These are phyloP conservation scores for Drosophila ambigua DNA, from an alignment of 1,140 invertebrate species.

Conservation along the genomic window DNA sequence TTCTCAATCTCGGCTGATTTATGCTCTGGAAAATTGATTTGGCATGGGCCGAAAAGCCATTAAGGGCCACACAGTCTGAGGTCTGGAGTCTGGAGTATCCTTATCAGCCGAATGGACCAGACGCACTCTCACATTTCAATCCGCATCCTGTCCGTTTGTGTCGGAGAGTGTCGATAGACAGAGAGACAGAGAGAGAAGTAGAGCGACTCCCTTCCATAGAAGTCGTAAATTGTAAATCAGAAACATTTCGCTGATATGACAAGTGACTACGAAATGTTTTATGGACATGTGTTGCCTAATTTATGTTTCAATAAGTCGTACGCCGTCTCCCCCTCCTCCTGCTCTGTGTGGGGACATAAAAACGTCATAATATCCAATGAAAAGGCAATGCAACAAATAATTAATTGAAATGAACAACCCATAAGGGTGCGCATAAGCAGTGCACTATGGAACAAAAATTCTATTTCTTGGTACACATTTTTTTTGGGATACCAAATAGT, in stretches of 20 bases:
- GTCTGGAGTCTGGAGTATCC: slow-evolving; percentile 51
- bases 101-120: slow-evolving; percentile 33
- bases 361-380: slow-evolving; percentile 76
- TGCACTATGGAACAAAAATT: too few relatives aligned
- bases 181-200: too few relatives aligned
- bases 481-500: too few relatives aligned
- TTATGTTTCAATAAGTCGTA: slow-evolving; percentile 71
- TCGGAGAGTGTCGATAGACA: slow-evolving; percentile 28
- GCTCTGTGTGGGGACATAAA: slow-evolving; percentile 51
- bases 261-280: slow-evolving; percentile 68
- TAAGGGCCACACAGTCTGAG: slow-evolving; percentile 53
- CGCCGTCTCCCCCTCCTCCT: slow-evolving; percentile 1
- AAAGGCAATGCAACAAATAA: slow-evolving; percentile 71
- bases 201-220: background rate
- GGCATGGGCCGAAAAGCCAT: slow-evolving; percentile 45
- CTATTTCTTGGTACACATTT: too few relatives aligned
- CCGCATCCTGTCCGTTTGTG: slow-evolving; percentile 11
- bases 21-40: slow-evolving; percentile 72
- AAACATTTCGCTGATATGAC: slow-evolving; percentile 66
- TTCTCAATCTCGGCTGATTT: slow-evolving; percentile 54
- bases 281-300: slow-evolving; percentile 78
- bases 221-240: slow-evolving; percentile 54
- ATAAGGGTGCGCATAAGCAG: slow-evolving; percentile 1
- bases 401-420: slow-evolving; percentile 56
- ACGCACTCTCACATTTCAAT: slow-evolving; percentile 6